Evolutionary conservation across 1,140 invertebrate genomes (phyloP), one percentile per base, ranked within the genome.

Genomic region (Tenebrio molitor): DNA sequence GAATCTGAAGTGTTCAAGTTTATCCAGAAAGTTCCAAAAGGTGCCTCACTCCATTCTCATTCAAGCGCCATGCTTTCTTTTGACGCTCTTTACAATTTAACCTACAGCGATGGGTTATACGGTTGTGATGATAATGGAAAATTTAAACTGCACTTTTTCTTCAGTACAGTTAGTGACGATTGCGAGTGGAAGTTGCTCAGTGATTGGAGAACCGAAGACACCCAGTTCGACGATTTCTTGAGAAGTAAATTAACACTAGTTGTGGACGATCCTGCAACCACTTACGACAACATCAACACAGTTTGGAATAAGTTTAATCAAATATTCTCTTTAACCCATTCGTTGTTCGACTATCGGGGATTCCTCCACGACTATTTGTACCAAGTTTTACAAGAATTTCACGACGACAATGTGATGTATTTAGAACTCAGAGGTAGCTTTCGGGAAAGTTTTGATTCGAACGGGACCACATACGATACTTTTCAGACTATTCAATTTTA

Each of bases 331-430:
- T 86, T 87, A 2, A 83, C 91, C 0, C 79, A 73, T 0, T 87
- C 88, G 6, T 82, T 93, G 33, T 74, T 94, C 5, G 84, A 86
- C 1, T 93, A 92, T 75, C 85, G 87, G 72, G 90, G 91, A 0
- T 87, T 92, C 0, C 91, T 90, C 82, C 87, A 89, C 42, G 87
- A 90, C 36, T 91, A 92, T 78, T 89, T 90, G 74, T 90, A 90
- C 73, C 87, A 90, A 68, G 86, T 88, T 4, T 83, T 95, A 1
- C 81, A 87, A 73, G 89, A 93, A 72, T 85, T 91, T 7, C 88
- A 89, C 73, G 85, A 90, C 1, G 93, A 95, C 75, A 93, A 93
- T 78, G 85, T 95, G 0, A 88, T 92, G 83, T 94, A 94, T 73
- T 74, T 93, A 0, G 93, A 95, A 84, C 76, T 95, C 1, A 79